phyloP scores from a whole-genome alignment of 2,888 invertebrate species.

The Synanthedon myopaeformis region DNA sequence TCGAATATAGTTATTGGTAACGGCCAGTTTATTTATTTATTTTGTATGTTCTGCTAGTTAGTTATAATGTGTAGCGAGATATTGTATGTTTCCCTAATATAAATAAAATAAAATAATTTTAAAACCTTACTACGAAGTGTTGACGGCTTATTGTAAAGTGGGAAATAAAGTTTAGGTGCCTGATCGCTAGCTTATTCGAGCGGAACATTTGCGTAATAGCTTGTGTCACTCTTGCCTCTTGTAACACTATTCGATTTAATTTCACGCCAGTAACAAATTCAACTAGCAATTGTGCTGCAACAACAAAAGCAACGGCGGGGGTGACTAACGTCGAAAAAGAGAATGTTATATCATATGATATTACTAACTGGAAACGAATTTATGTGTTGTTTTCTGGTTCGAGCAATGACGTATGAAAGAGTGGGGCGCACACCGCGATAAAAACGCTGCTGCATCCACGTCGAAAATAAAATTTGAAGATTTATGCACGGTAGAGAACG shows the following conservation, averaged over 20 bases:
- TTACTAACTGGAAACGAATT: not conserved
- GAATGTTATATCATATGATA: not conserved
- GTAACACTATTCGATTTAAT: constrained; percentile 22
- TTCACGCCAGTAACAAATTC: constrained; percentile 16
- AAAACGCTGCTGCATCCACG: constrained; percentile 48
- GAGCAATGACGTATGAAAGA: constrained; percentile 20
- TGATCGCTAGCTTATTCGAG: constrained; percentile 17
- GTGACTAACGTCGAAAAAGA: not conserved
- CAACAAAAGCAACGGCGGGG: constrained; percentile 1
- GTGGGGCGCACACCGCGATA: constrained; percentile 20
- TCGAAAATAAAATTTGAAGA: constrained; percentile 64
- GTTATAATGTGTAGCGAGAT: no score
- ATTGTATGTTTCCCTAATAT: no score
- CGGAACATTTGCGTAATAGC: constrained; percentile 22
- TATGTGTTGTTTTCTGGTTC: constrained; percentile 16
- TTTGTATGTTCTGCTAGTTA: no score
- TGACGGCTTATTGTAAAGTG: no score
- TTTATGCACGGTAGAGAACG: constrained; percentile 62
- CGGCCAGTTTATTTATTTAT: no score
- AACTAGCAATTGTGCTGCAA: not conserved
- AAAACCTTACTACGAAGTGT: no score
- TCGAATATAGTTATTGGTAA: no score
- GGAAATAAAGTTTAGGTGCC: no score
- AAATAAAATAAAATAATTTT: no score
- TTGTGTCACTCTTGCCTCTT: constrained; percentile 17